phyloP scores from a whole-genome alignment of 53 echinoderm and acorn worm species.

The Patiria pectinifera region DNA sequence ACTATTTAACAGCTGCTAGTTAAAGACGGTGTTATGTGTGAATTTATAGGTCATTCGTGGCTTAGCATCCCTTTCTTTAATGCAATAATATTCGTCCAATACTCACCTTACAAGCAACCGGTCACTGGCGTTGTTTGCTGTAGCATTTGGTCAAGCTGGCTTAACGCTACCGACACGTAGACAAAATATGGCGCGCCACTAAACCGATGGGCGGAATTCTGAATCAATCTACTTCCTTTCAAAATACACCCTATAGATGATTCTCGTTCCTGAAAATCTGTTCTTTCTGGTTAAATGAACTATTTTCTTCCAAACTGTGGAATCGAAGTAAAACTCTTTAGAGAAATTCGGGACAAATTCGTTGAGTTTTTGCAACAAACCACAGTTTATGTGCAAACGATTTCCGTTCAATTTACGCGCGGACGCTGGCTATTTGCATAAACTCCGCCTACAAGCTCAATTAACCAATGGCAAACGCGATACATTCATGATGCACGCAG shows the following conservation, averaged over 20 bases:
- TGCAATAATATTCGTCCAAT: not conserved
- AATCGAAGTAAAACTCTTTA: not conserved
- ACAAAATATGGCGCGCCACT: constrained; percentile 57
- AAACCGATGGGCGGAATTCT: constrained; percentile 32
- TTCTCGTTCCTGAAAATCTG: not conserved
- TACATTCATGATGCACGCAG: too few relatives aligned
- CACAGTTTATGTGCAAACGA: constrained; percentile 40
- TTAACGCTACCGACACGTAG: not conserved
- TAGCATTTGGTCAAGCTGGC: not conserved
- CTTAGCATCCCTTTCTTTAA: too few relatives aligned
- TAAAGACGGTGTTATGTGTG: not conserved
- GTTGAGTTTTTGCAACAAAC: constrained; percentile 3
- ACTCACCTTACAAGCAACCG: not conserved
- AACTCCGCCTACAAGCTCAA: constrained; percentile 29
- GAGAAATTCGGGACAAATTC: not conserved
- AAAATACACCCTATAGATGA: not conserved
- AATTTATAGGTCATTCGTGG: too few relatives aligned
- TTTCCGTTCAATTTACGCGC: constrained; percentile 64
- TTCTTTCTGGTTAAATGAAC: not conserved
- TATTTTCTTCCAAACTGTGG: not conserved
- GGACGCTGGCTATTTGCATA: constrained; percentile 40
- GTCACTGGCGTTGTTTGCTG: not conserved
- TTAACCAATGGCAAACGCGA: constrained; percentile 3
- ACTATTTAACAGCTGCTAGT: too few relatives aligned
- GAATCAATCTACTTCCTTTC: not conserved